Evolutionary conservation across 1,140 invertebrate species (phyloP), one percentile per base, ranked within the genome.

Genomic region (Drosophila nasuta): DNA sequence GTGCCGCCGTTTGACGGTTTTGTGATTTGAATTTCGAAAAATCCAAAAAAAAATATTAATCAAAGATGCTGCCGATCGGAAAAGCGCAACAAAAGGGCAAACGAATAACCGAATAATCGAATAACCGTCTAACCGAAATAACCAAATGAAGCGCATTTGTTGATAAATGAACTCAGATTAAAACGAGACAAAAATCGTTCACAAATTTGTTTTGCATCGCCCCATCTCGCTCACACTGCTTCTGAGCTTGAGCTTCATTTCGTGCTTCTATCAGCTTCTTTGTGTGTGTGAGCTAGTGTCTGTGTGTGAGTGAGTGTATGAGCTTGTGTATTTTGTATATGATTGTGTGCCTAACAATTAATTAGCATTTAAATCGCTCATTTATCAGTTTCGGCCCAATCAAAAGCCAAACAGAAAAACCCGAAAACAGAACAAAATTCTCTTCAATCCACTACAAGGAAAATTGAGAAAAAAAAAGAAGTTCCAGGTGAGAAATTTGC

Each of bases 321-420:
- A 20, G 41, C 59, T 60, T 13, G 41, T 33, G 57, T 4, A 38
- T 49, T 41, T 35, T 67, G 58, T 64, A 30, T 15, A 11, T 38
- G 48, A 48, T 30, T 75, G 41, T 63, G 68, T 74, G 68, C 28
- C 48, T 28, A 52, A 68, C 74, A 85, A 85, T 85, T 85, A 85
- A 85, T 85, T 85, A 78, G 74, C 77, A 69, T 78, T 74, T 49
- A 54, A 89, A 89, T 83, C 77, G 80, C 67, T 75, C 70, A 70
- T 75, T 83, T 80, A 75, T 62, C 70, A 77, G 60, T 41, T 41
- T 30, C 46, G 52, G 45, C 71, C 81, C 56, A 72, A 83, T 51
- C 57, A 79, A 83, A 77, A 60, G 59, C 33, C 56, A 64, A 63
- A 66, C 38, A 72, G 41, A 75, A 48, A 13, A 54, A 41, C 8